phyloP scores from a whole-genome alignment of 2,113 vertebrate genomes.

The Myotis lucifugus region DNA sequence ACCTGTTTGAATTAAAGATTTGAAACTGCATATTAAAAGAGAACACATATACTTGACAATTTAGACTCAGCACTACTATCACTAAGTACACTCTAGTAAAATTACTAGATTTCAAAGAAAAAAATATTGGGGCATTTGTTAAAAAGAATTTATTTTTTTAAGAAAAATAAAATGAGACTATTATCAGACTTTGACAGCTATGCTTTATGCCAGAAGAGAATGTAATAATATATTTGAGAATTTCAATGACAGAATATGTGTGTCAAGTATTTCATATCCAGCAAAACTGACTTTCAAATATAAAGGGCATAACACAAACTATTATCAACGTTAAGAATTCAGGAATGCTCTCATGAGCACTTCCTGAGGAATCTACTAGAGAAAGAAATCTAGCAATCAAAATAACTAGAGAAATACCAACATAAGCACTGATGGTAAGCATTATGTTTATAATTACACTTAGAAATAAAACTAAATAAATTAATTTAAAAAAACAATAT shows the following conservation, averaged over 20 bases:
- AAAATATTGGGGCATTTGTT: not conserved
- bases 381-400: conserved; percentile 33
- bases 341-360: not conserved
- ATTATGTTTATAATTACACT: conserved; percentile 6
- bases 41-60: not conserved
- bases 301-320: not conserved
- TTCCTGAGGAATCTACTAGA: not conserved
- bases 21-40: not conserved
- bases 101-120: not conserved
- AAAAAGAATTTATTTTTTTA: not conserved
- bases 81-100: not conserved
- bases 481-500: not conserved
- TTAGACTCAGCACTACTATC: not conserved
- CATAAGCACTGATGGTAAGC: not conserved
- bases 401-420: not conserved
- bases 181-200: not conserved
- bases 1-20: not conserved
- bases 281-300: not conserved
- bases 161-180: conserved; percentile 8
- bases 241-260: not conserved
- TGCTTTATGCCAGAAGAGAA: not conserved
- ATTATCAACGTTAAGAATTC: not conserved
- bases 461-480: not conserved
- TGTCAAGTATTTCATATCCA: conserved; percentile 12
- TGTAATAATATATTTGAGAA: not conserved